Evolutionary conservation across 2,113 vertebrate species (phyloP), one percentile per base, ranked within the genome.

Genomic region (Tupaia chinensis): DNA sequence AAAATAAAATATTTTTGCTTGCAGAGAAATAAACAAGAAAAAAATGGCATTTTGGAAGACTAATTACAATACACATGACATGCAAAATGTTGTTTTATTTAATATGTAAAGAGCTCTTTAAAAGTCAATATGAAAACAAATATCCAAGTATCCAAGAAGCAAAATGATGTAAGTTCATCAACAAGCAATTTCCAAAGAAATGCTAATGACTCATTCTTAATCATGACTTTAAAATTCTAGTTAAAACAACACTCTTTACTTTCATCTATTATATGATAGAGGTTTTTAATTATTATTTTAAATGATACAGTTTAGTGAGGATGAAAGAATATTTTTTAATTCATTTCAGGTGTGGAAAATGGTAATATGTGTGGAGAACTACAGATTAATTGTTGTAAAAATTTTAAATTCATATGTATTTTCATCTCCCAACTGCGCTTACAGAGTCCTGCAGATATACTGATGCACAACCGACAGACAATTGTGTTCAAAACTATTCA

Each of bases 161-260:
- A 32, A 91, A 86, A 32, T 60, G n/a, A 91, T 66, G 19, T 77
- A 69, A 74, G 10, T 89, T 84, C 4, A 44, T 84, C 12, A 84
- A 80, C 0, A 93, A 53, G 10, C 20, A 68, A 63, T 76, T 93
- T 89, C 91, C 70, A 74, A 85, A 93, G 27, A 94, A 78, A 82
- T n/a, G 1, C 5, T 89, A 90, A 1, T 22, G 32, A 22, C 3
- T 63, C 34, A 44, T 77, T 1, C 7, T 72, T 72, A 27, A 58
- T 80, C 22, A 85, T 74, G 12, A 23, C 68, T 83, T 82, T 17
- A 93, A 93, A 96, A 70, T 73, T 93, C 63, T 87, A 78, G 22
- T 89, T 79, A 53, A 95, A 91, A 72, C 11, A 78, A 23, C 32
- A 78, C 3, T 85, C 7, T 60, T 70, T n/a, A n/a, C 32, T 32